phyloP scores from a whole-genome alignment of 1,140 invertebrate genomes.

The Ctenoplectra terminalis region DNA sequence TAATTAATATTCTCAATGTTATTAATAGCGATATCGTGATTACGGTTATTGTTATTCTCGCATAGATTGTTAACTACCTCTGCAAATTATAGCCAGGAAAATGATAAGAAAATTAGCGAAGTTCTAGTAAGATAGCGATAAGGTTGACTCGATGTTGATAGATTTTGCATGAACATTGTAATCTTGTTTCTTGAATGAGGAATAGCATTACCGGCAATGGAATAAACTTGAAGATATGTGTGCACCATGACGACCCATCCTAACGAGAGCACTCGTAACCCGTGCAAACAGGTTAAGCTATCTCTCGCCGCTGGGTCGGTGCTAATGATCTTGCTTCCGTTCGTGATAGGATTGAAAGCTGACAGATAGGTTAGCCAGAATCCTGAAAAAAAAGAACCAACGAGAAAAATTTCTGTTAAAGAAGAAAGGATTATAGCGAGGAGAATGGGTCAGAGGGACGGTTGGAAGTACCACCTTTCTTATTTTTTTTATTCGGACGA shows the following conservation, averaged over 20 bases:
- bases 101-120: background rate
- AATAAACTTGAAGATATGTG: slow-evolving; percentile 91
- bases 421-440: background rate
- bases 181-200: background rate
- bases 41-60: background rate
- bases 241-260: slow-evolving; percentile 97
- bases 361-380: slow-evolving; percentile 84
- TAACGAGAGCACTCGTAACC: slow-evolving; percentile 92
- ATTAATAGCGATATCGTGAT: background rate
- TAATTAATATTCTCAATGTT: background rate
- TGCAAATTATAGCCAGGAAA: background rate
- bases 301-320: slow-evolving; percentile 85
- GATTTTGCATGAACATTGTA: too few relatives aligned
- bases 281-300: slow-evolving; percentile 91
- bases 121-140: background rate
- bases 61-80: background rate
- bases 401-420: background rate
- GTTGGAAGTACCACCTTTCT: slow-evolving; percentile 24
- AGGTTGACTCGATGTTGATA: background rate
- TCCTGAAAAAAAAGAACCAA: slow-evolving; percentile 74
- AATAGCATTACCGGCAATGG: slow-evolving; percentile 86
- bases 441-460: background rate
- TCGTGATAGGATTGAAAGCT: slow-evolving; percentile 85
- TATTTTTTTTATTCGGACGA: slow-evolving; percentile 10
- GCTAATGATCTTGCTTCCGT: slow-evolving; percentile 86